These are phyloP conservation scores for Hydriomena furcata DNA, from an alignment of 2,888 invertebrate genomes.

Conservation along the genomic window DNA sequence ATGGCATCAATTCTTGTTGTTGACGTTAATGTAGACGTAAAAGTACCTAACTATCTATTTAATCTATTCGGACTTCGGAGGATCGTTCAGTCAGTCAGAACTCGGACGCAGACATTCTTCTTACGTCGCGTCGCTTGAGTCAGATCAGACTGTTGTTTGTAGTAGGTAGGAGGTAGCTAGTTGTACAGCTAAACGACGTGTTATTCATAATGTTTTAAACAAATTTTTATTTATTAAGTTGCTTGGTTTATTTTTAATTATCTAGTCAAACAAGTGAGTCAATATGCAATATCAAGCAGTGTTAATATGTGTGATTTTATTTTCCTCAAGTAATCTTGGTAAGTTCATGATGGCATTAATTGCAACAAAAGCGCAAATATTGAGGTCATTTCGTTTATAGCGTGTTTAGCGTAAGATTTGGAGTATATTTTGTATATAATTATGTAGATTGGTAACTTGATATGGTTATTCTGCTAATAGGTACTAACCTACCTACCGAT, in stretches of 20 bases:
- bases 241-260: background rate
- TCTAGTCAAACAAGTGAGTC: slow-evolving; percentile 23
- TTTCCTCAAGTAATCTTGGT: slow-evolving; percentile 16
- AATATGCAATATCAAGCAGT: slow-evolving; percentile 27
- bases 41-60: no score
- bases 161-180: no score
- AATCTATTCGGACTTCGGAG: no score
- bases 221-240: background rate
- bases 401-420: no score
- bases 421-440: no score
- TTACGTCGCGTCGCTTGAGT: slow-evolving; percentile 33
- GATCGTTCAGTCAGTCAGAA: no score
- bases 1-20: no score
- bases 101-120: slow-evolving; percentile 32
- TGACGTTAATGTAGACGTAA: no score
- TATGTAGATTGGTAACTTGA: no score
- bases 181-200: no score
- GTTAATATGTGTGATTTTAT: slow-evolving; percentile 33
- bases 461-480: no score
- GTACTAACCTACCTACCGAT: no score
- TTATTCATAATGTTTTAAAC: slow-evolving; percentile 24
- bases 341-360: slow-evolving; percentile 1
- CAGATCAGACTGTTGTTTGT: slow-evolving; percentile 33
- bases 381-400: slow-evolving; percentile 1
- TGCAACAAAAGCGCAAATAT: background rate